A percentile compares a stretch with the other conserved stretches of the same genome.
Evolutionary conservation across 2,113 vertebrate genomes (phyloP).

Genomic region (Ptychochromis oligacanthus): DNA sequence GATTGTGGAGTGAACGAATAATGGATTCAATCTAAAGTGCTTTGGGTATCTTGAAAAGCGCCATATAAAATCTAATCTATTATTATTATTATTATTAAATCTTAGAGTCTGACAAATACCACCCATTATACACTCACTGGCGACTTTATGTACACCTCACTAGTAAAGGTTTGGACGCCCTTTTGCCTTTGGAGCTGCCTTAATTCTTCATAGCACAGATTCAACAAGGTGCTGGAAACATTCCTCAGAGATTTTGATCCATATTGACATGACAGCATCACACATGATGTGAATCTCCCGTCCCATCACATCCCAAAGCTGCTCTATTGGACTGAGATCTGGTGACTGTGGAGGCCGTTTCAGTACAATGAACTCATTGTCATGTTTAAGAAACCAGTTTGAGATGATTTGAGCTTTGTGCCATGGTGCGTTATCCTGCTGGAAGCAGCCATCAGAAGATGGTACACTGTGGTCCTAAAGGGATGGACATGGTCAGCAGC

Average conservation of each 20-base stretch:
- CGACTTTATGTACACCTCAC: not conserved
- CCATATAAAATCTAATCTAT: too few relatives aligned
- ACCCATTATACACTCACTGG: not conserved
- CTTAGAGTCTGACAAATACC: not conserved
- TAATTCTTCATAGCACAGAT: not conserved
- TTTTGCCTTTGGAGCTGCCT: not conserved
- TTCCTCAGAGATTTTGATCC: not conserved
- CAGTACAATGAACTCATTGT: not conserved
- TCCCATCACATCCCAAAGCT: not conserved
- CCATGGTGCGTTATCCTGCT: not conserved
- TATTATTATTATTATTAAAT: too few relatives aligned
- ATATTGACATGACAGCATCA: not conserved
- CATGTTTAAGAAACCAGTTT: not conserved
- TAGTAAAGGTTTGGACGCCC: not conserved
- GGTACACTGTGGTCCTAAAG: not conserved
- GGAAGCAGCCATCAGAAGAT: not conserved
- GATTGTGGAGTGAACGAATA: too few relatives aligned
- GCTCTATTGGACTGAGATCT: not conserved
- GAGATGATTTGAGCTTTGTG: not conserved
- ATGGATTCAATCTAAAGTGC: too few relatives aligned
- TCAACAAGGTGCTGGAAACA: not conserved
- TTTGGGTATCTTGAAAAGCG: too few relatives aligned
- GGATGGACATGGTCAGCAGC: not conserved
- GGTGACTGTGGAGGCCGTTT: not conserved
- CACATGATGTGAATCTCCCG: not conserved